Evolutionary conservation across 2,113 vertebrate species (phyloP).

Genomic region (Raja brachyura): DNA sequence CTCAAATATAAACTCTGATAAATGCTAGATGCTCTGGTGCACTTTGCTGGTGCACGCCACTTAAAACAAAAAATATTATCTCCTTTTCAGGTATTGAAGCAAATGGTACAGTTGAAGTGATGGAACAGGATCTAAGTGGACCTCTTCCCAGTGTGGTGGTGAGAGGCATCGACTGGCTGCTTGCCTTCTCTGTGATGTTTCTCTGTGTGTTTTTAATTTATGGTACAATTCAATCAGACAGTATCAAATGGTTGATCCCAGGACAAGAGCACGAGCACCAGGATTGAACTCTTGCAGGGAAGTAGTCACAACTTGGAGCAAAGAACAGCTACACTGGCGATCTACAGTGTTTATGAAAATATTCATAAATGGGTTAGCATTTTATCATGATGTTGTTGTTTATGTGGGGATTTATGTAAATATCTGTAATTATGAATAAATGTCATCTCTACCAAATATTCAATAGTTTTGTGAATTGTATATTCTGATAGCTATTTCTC

Average conservation of each 20-base stretch:
- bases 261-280: constrained; percentile 92
- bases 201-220: constrained; percentile 77
- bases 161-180: constrained; percentile 85
- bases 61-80: constrained; percentile 35
- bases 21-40: neutral
- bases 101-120: constrained; percentile 60
- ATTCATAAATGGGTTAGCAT: neutral
- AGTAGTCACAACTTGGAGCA: neutral
- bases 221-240: constrained; percentile 80
- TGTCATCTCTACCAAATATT: neutral
- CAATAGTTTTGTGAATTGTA: neutral
- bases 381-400: neutral
- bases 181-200: constrained; percentile 88
- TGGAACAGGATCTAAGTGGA: constrained; percentile 65
- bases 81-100: constrained; percentile 76
- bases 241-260: constrained; percentile 86
- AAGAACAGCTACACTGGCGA: neutral
- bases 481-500: neutral
- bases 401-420: neutral
- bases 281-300: constrained; percentile 56
- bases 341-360: neutral
- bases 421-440: neutral
- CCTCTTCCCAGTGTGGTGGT: constrained; percentile 72
- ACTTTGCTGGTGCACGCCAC: neutral
- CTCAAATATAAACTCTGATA: neutral